Conservation (phyloP, 2,888 invertebrate species). For the Reticulitermes lucifugus region DNA sequence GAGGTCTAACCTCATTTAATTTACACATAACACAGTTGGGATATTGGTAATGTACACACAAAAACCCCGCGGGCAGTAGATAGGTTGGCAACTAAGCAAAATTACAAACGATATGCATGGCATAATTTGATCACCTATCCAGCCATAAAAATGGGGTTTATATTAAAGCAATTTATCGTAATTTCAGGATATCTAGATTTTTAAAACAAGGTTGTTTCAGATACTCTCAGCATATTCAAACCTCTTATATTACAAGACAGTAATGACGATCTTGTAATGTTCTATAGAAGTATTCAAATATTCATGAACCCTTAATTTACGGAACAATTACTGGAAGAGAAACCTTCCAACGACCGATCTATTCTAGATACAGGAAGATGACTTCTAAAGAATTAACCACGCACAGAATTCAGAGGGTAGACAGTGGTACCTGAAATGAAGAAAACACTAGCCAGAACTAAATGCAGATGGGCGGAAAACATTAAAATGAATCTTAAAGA, state of each 20-base stretch:
- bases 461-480: too few species aligned
- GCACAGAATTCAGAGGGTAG: too few species aligned
- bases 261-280: background rate
- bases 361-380: too few species aligned
- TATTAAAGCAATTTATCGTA: conserved; percentile 5
- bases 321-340: background rate
- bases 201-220: background rate
- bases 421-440: too few species aligned
- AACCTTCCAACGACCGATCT: too few species aligned
- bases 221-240: too few species aligned
- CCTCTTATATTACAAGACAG: too few species aligned
- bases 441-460: too few species aligned
- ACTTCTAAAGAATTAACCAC: too few species aligned
- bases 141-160: conserved; percentile 1
- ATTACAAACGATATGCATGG: conserved; percentile 1
- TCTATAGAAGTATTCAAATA: background rate
- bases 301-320: background rate
- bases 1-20: background rate
- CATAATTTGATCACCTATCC: conserved; percentile 5
- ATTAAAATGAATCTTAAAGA: too few species aligned
- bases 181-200: background rate
- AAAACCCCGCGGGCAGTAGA: background rate
- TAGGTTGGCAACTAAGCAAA: background rate
- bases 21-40: background rate
- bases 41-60: background rate